Evolutionary conservation across 2,113 vertebrate species (phyloP), one percentile per base, ranked within the genome.

Genomic region (Chiloscyllium plagiosum): DNA sequence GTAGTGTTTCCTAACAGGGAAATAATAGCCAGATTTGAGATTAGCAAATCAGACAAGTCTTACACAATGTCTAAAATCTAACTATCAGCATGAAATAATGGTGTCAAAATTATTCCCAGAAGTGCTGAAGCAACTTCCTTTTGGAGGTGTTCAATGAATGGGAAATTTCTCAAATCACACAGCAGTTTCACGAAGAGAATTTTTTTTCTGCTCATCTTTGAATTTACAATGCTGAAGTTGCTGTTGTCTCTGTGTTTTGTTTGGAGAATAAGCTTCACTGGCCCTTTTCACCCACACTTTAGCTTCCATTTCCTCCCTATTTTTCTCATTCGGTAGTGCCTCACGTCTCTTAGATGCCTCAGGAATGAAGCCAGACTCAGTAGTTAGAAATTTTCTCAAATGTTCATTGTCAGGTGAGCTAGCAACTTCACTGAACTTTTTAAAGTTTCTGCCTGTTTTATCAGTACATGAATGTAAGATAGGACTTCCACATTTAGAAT

Each of bases 201-300:
- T 37, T 66, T 66, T 93, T 20, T 66, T 66, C 89, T 93, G 89
- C 66, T 93, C 89, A n/a, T 33, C 66, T 22, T 61, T 68, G 33
- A 68, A 93, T 6, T 66, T 66, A 0, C 0, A 15, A 33, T 42
- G 56, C 17, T 93, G 61, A 19, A 33, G 61, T 66, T 93, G 61
- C 33, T 93, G 89, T 19, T 93, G 29, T 93, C 61, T 68, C 61
- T 66, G 33, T 66, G 2, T n/a, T 66, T 37, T 66, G 61, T 17
- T 93, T 93, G 89, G 89, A 19, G 89, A 93, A 2, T 19, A 33
- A 68, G 65, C 89, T 65, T 17, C 19, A 7, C 1, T 66, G 61
- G 10, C 33, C n/a, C 89, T 93, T 66, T 66, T 93, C 89, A 93
- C 89, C 89, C 89, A 93, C 17, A 93, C 87, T 33, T 92, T 92